phyloP scores from a whole-genome alignment of 2,888 invertebrate species.

The Sycophila texana region DNA sequence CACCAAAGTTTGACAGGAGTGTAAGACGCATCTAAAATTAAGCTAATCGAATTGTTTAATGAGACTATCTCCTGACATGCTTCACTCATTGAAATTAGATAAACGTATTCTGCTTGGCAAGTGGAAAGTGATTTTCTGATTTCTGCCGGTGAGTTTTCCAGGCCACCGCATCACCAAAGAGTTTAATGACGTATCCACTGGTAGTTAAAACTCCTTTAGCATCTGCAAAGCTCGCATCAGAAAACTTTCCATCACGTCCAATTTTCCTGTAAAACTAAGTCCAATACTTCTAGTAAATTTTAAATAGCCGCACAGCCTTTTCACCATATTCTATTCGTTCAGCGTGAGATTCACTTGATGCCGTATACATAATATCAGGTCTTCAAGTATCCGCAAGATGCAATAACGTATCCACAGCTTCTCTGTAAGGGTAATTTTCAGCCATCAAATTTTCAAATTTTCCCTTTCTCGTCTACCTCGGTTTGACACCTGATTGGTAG shows the following conservation, averaged over 20 bases:
- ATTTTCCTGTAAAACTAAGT: background rate
- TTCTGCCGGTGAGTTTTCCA: background rate
- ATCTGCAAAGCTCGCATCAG: constrained; percentile 16
- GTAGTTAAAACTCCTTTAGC: constrained; percentile 2
- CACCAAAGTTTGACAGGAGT: background rate
- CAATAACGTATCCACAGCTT: too few relatives aligned
- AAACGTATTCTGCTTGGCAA: background rate
- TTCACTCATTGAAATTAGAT: constrained; percentile 8
- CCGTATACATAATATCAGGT: too few relatives aligned
- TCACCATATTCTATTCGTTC: too few relatives aligned
- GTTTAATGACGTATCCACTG: background rate
- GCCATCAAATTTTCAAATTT: too few relatives aligned
- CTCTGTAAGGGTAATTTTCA: too few relatives aligned
- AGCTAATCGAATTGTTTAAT: background rate
- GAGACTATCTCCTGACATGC: constrained; percentile 10
- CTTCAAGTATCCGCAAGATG: too few relatives aligned
- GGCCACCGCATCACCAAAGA: background rate
- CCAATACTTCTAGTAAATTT: constrained; percentile 23
- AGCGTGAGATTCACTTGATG: too few relatives aligned
- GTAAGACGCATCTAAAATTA: background rate
- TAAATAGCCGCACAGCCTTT: too few relatives aligned
- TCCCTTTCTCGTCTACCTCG: too few relatives aligned
- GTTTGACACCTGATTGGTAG: too few relatives aligned
- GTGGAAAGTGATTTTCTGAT: background rate
- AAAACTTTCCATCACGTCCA: background rate